Conservation (phyloP, 2,888 invertebrate genomes). For the Serripes groenlandicus region DNA sequence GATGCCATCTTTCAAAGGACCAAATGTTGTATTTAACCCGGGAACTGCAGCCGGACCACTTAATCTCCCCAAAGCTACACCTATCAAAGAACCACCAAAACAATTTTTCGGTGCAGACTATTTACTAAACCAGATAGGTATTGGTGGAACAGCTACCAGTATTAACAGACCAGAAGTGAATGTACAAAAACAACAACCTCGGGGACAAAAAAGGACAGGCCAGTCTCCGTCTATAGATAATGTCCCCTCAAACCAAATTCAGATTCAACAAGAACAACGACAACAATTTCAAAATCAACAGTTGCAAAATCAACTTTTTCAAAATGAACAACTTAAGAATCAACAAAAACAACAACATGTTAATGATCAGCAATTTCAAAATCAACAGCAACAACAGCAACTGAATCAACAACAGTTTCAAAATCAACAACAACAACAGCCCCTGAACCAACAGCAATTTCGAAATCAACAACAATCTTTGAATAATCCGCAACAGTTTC, state of each 20-base stretch:
- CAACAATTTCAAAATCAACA: background rate
- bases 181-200: background rate
- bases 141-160: background rate
- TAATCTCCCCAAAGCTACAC: background rate
- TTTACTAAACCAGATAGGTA: constrained; percentile 5
- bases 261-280: background rate
- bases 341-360: background rate
- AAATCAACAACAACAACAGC: background rate
- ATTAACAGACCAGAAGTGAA: background rate
- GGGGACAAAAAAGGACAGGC: background rate
- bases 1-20: background rate
- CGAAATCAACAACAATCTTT: background rate
- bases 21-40: background rate
- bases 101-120: constrained; percentile 4
- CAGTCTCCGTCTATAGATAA: no score
- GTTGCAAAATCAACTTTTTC: background rate
- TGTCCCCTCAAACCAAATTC: background rate
- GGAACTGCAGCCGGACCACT: background rate
- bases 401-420: background rate
- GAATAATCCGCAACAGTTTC: background rate
- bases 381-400: background rate
- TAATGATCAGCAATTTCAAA: background rate
- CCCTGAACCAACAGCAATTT: background rate
- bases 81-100: constrained; percentile 13
- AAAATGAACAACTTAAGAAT: background rate